These are phyloP conservation scores for Drosophila paulistorum DNA, from an alignment of 1,140 invertebrate species.

Conservation along the genomic window DNA sequence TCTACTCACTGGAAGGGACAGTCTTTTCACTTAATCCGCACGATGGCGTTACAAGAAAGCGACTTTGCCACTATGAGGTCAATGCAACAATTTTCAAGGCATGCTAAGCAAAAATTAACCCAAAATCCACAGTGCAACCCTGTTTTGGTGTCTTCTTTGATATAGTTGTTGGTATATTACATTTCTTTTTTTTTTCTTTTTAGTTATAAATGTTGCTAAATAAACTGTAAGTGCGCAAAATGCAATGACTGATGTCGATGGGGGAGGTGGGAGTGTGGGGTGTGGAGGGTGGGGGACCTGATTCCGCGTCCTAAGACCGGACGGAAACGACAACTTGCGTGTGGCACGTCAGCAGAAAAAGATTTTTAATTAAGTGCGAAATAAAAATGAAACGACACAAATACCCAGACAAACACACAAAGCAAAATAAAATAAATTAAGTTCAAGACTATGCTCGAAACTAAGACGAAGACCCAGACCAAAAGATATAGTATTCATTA, in stretches of 20 bases:
- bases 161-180: constrained; percentile 10
- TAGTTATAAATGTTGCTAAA: constrained; percentile 32
- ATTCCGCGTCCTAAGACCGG: neutral
- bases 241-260: constrained; percentile 11
- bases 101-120: constrained; percentile 35
- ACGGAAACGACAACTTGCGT: constrained; percentile 40
- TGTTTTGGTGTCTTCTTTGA: neutral
- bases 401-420: constrained; percentile 7
- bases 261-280: constrained; percentile 16
- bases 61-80: constrained; percentile 62
- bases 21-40: constrained; percentile 53
- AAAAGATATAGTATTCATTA: neutral
- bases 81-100: constrained; percentile 69
- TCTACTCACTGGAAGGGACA: constrained; percentile 61
- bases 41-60: constrained; percentile 38
- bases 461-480: too few relatives aligned
- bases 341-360: constrained; percentile 60
- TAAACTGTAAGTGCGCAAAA: constrained; percentile 33
- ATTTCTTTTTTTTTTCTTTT: constrained; percentile 23
- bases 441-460: constrained; percentile 1
- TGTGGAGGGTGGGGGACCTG: neutral
- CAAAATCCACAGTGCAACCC: neutral
- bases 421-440: constrained; percentile 22
- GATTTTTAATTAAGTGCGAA: constrained; percentile 72
- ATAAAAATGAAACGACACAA: constrained; percentile 42